phyloP scores from a whole-genome alignment of 1,140 invertebrate genomes.

The Aphis craccivora region DNA sequence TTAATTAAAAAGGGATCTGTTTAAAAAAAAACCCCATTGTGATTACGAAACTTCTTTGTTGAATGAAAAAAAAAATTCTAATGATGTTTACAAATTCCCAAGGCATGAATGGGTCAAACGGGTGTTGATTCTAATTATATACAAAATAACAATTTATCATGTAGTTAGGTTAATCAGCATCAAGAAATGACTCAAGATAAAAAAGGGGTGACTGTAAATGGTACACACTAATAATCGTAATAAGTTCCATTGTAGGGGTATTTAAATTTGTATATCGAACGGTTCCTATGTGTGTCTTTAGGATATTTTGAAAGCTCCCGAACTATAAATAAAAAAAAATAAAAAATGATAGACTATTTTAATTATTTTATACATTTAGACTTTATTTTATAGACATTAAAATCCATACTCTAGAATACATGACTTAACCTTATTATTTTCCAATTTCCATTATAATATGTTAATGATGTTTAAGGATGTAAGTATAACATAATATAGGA shows the following conservation, averaged over 20 bases:
- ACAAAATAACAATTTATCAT: background rate
- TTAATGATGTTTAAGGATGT: too few relatives aligned
- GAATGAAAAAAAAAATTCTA: background rate
- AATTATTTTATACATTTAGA: background rate
- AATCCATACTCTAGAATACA: background rate
- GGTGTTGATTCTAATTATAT: background rate
- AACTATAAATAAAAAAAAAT: too few relatives aligned
- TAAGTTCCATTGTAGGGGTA: background rate
- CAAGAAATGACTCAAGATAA: background rate
- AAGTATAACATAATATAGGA: background rate
- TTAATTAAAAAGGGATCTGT: constrained; percentile 15
- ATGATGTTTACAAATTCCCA: background rate
- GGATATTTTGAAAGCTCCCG: too few relatives aligned
- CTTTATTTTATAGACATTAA: background rate
- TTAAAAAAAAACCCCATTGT: background rate
- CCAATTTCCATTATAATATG: background rate
- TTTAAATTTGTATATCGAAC: too few relatives aligned
- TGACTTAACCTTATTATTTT: background rate
- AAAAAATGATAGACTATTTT: too few relatives aligned
- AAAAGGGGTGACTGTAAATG: background rate
- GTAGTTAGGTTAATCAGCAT: background rate
- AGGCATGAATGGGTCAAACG: background rate
- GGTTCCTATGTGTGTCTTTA: too few relatives aligned
- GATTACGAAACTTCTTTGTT: background rate
- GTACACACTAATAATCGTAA: background rate